Base-by-base conservation (phyloP, 2,888 invertebrate species). In the Sarcophaga variegata region DNA sequence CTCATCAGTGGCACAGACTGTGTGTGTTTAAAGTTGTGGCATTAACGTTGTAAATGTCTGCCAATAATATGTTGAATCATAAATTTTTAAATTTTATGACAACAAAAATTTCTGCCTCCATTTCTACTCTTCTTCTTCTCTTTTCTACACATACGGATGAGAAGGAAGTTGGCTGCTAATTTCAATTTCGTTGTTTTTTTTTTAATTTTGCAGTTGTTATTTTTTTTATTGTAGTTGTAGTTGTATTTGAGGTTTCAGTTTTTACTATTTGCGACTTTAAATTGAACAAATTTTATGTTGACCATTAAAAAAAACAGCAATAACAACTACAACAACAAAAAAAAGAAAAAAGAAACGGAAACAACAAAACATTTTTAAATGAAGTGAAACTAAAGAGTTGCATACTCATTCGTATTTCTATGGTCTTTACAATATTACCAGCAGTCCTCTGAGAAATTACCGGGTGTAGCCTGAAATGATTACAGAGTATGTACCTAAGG, bases 11-110 rank as follows among this genome's bases (percentile, higher is more conserved):
- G 37, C 22, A 72, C 66, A 64, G 45, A 37, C 27, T 49, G 62
- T 25, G 2, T 22, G 8, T 59, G 37, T 45, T 37, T 37, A 37
- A 37, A 37, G 37, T 37, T 37, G 37, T 60, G 49, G 78, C 87
- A 81, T 88, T 85, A 81, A 84, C 85, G 88, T 76, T 90, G 91
- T 92, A 91, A 92, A 92, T 91, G 92, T 92, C 92, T 91, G 90
- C 82, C 88, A 89, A 89, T 88, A 89, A 90, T 79, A 88, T 89
- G 88, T 88, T 87, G 66, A 85, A 88, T 77, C 90, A 91, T 92
- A 92, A 92, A 92, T 89, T 90, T 89, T 75, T 76, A 82, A 88
- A 87, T 87, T 88, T 89, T 89, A 89, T 85, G 89, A 89, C 83
- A 87, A 87, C 71, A 79, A 54, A 12, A 14, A 14, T 54, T 12